Evolutionary conservation across 2,797 vertebrate genomes (phyloP).

Genomic region (Mycteria americana): DNA sequence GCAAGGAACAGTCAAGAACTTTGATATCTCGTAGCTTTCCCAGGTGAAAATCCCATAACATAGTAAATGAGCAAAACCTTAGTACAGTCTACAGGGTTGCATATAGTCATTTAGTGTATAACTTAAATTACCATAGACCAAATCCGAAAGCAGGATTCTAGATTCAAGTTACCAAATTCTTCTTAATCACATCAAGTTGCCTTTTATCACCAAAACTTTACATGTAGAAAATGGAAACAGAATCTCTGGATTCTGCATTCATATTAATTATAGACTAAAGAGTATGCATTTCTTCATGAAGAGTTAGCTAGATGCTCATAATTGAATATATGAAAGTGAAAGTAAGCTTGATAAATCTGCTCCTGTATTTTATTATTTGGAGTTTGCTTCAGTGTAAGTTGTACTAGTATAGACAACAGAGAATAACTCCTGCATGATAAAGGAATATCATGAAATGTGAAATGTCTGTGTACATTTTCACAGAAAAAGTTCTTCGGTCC

Average conservation of each 20-base stretch:
- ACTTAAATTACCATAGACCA: neutral
- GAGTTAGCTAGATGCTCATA: neutral
- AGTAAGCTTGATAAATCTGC: neutral
- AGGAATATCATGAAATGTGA: no score
- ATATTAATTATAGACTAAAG: neutral
- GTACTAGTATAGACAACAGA: neutral
- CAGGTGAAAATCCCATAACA: neutral
- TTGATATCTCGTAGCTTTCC: neutral
- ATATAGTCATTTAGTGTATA: neutral
- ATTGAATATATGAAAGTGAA: neutral
- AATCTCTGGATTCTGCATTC: neutral
- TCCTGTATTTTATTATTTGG: neutral
- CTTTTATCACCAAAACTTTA: neutral
- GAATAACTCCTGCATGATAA: neutral
- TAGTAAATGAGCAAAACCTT: neutral
- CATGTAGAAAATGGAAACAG: neutral
- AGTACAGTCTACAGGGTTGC: neutral
- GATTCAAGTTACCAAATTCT: neutral
- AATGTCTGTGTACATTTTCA: neutral
- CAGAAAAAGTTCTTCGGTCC: neutral
- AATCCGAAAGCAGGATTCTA: neutral
- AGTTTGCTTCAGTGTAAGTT: neutral
- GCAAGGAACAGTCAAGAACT: neutral
- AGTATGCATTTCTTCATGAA: neutral
- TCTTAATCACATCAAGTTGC: neutral